Conservation (phyloP, 1,140 invertebrate species). For the Oreohelix idahoensis region DNA sequence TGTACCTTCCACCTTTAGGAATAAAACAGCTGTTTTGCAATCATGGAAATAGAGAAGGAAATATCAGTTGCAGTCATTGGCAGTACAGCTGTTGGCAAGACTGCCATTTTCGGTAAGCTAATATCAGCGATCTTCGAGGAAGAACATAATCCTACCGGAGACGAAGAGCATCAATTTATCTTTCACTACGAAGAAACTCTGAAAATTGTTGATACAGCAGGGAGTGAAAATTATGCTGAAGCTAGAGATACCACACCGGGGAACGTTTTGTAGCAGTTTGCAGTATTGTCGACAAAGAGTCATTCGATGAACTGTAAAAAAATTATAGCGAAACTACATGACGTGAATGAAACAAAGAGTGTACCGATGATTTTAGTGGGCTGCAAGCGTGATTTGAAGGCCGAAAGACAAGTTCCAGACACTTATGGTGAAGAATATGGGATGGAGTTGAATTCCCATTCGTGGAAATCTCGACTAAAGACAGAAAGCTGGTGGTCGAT, state of each 20-base stretch:
- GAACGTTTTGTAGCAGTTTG: conserved; percentile 98
- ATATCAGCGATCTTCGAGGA: conserved; percentile 99
- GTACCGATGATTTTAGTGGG: conserved; percentile 87
- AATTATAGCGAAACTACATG: conserved; percentile 95
- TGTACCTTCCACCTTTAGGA: no score
- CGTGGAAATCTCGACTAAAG: conserved; percentile 98
- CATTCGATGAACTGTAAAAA: conserved; percentile 98
- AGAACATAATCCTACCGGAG: conserved; percentile 99
- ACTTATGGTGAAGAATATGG: conserved; percentile 86
- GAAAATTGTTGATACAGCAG: conserved; percentile 99
- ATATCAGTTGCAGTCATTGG: conserved; percentile 99
- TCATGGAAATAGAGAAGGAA: no score
- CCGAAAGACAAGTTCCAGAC: conserved; percentile 87
- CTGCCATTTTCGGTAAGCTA: conserved; percentile 97
- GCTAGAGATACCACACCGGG: conserved; percentile 78
- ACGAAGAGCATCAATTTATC: conserved; percentile 97
- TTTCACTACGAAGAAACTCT: conserved; percentile 98
- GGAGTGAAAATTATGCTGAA: conserved; percentile 81
- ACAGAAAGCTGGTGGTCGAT: conserved; percentile 98
- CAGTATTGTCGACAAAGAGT: conserved; percentile 91
- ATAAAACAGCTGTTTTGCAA: no score
- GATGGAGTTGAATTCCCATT: conserved; percentile 95
- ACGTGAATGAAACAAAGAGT: conserved; percentile 87
- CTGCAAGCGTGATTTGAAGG: conserved; percentile 95
- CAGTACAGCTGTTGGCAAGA: conserved; percentile 98